Evolutionary conservation across 2,113 vertebrate species (phyloP).

Genomic region (Hippocampus barbouri): DNA sequence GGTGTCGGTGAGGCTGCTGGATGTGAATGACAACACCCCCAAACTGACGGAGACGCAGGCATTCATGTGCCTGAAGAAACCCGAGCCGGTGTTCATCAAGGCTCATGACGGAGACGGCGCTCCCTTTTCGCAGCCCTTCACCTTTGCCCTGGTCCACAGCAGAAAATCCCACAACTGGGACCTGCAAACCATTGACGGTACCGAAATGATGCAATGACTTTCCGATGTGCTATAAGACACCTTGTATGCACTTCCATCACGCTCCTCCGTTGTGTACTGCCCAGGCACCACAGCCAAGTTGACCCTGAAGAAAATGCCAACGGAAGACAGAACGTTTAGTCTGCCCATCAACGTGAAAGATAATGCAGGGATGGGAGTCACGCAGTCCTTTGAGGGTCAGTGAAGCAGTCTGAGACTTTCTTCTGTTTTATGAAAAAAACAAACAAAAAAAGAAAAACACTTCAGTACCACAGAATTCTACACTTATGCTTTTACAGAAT

Average conservation of each 20-base stretch:
- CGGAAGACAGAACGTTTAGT: slow-evolving; percentile 49
- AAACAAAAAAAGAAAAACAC: too few species aligned
- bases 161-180: slow-evolving; percentile 70
- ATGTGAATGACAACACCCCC: slow-evolving; percentile 73
- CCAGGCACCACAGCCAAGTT: slow-evolving; percentile 62
- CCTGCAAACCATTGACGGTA: slow-evolving; percentile 60
- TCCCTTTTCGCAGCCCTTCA: slow-evolving; percentile 69
- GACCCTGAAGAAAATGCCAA: slow-evolving; percentile 54
- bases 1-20: slow-evolving; percentile 61
- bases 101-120: slow-evolving; percentile 60
- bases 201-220: neutral
- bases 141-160: slow-evolving; percentile 44
- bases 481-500: too few species aligned
- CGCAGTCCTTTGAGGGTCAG: slow-evolving; percentile 60
- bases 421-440: too few species aligned
- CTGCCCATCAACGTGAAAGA: slow-evolving; percentile 67
- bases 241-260: neutral
- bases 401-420: neutral
- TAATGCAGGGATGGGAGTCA: slow-evolving; percentile 62
- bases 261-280: slow-evolving; percentile 1
- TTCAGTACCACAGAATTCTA: too few species aligned
- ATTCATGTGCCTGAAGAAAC: slow-evolving; percentile 65
- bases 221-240: neutral
- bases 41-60: slow-evolving; percentile 39
- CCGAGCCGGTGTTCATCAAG: slow-evolving; percentile 52